phyloP scores from a whole-genome alignment of 2,113 vertebrate species.

The Periophthalmus modestus region DNA sequence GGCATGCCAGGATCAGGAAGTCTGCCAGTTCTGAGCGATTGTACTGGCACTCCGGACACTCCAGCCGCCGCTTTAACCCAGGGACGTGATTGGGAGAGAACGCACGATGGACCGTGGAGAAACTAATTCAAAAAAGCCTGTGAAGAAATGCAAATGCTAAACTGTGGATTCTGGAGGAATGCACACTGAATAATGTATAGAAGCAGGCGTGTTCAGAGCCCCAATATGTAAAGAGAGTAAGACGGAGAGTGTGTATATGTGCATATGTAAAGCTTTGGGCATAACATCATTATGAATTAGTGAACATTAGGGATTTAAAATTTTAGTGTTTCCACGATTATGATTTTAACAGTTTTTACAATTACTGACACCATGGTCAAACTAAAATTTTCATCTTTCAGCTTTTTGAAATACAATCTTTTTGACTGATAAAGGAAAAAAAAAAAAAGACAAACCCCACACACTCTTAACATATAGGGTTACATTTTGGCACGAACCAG shows the following conservation, averaged over 20 bases:
- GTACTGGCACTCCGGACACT: slow-evolving; percentile 18
- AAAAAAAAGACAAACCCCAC: no score
- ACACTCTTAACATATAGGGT: no score
- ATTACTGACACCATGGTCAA: no score
- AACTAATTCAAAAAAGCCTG: slow-evolving; percentile 15
- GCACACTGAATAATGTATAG: neutral
- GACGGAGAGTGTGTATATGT: neutral
- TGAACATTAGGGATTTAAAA: neutral
- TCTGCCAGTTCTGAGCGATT: slow-evolving; percentile 31
- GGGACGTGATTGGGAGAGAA: slow-evolving; percentile 32
- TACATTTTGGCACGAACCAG: no score
- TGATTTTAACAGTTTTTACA: no score
- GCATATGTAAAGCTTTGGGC: neutral
- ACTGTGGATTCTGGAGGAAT: neutral
- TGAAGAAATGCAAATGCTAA: slow-evolving; percentile 8
- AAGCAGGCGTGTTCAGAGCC: neutral
- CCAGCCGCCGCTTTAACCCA: slow-evolving; percentile 50
- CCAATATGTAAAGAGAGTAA: neutral
- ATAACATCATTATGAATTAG: neutral
- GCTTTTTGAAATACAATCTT: no score
- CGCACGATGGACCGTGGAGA: slow-evolving; percentile 15
- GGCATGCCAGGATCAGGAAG: slow-evolving; percentile 33
- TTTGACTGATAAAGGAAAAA: no score
- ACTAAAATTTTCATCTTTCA: no score
- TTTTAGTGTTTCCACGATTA: no score